Evolutionary conservation across 92 coral and sea anemone genomes (phyloP).

Genomic region (Scolanthus callimorphus): DNA sequence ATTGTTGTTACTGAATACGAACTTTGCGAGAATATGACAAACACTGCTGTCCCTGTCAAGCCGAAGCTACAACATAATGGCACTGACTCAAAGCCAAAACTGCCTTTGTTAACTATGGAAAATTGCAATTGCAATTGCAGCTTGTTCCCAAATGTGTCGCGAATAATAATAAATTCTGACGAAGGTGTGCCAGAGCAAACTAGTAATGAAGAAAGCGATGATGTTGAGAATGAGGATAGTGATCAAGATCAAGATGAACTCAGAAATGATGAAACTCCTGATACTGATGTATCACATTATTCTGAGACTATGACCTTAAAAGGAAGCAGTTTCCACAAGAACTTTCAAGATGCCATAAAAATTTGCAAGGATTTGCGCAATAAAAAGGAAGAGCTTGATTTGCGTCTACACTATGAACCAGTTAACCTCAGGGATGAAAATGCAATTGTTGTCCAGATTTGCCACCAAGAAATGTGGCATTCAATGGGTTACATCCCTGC

Average conservation of each 20-base stretch:
- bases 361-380: neutral
- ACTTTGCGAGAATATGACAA: neutral
- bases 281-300: neutral
- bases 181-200: neutral
- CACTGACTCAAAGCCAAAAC: neutral
- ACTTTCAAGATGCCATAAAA: conserved; percentile 17
- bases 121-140: conserved; percentile 1
- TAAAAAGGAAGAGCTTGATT: neutral
- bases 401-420: conserved; percentile 5
- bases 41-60: neutral
- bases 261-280: neutral
- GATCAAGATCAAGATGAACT: neutral
- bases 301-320: conserved; percentile 5
- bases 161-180: neutral
- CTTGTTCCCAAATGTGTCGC: neutral
- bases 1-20: too few species aligned
- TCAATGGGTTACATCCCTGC: conserved; percentile 42
- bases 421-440: conserved; percentile 34
- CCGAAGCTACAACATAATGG: neutral
- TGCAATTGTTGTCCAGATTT: conserved; percentile 29
- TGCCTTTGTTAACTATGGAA: neutral
- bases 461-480: neutral
- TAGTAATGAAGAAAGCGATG: neutral
- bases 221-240: neutral
- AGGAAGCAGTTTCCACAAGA: conserved; percentile 9